A percentile compares a stretch with the other conserved stretches of the same genome.
phyloP scores from a whole-genome alignment of 1,140 invertebrate species.

The Calosoma granatense region DNA sequence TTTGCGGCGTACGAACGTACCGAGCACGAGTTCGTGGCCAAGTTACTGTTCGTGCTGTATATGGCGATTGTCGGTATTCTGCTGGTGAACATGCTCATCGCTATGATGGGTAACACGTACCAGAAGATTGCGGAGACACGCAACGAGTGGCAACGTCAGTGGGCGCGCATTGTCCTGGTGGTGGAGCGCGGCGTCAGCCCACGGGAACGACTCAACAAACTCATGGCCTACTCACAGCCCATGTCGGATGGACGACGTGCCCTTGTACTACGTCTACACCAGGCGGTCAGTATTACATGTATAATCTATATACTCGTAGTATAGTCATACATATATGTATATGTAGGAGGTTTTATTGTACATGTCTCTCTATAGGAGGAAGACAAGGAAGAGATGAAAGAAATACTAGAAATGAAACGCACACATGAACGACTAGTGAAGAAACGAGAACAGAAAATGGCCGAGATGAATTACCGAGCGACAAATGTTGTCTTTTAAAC shows the following conservation, averaged over 20 bases:
- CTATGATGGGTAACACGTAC: slow-evolving; percentile 99
- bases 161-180: slow-evolving; percentile 94
- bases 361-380: slow-evolving; percentile 59
- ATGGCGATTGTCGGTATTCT: slow-evolving; percentile 94
- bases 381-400: slow-evolving; percentile 88
- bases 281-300: slow-evolving; percentile 46
- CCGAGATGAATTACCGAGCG: background rate
- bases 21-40: slow-evolving; percentile 78
- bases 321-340: slow-evolving; percentile 10
- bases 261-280: slow-evolving; percentile 73
- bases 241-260: slow-evolving; percentile 86
- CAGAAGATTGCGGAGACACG: slow-evolving; percentile 94
- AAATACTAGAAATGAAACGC: slow-evolving; percentile 82
- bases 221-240: slow-evolving; percentile 88
- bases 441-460: slow-evolving; percentile 53
- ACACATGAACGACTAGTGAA: slow-evolving; percentile 65
- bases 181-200: slow-evolving; percentile 91
- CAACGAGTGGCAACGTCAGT: slow-evolving; percentile 98
- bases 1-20: slow-evolving; percentile 83
- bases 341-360: slow-evolving; percentile 11
- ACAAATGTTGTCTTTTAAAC: background rate
- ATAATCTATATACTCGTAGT: background rate
- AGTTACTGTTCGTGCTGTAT: slow-evolving; percentile 88
- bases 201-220: slow-evolving; percentile 68
- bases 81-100: slow-evolving; percentile 96